Percentiles rank a stretch among this genome's conserved stretches.
These are phyloP conservation scores for Dione juno DNA, from an alignment of 2,888 invertebrate species.

Conservation along the genomic window DNA sequence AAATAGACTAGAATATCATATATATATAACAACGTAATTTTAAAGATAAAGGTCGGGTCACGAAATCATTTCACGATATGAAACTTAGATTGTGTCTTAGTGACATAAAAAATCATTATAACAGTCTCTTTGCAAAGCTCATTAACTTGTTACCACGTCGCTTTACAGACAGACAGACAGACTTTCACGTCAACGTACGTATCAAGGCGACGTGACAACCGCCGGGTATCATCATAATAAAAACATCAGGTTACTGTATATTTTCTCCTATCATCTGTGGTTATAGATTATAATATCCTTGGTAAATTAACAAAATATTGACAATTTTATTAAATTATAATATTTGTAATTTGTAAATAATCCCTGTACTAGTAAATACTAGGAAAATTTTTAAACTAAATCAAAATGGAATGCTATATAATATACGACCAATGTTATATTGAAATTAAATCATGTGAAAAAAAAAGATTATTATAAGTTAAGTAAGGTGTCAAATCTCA, in stretches of 20 bases:
- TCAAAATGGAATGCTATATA: too few species aligned
- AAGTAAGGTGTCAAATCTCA: too few species aligned
- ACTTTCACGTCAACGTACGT: conserved; percentile 72
- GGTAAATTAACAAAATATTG: neutral
- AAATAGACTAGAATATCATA: too few species aligned
- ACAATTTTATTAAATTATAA: neutral
- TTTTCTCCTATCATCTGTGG: conserved; percentile 21
- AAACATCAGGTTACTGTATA: conserved; percentile 27
- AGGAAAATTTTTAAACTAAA: too few species aligned
- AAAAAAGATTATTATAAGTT: too few species aligned
- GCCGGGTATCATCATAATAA: conserved; percentile 35
- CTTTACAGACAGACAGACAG: conserved; percentile 68
- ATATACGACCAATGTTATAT: too few species aligned
- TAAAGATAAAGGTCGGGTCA: neutral
- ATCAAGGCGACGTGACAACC: conserved; percentile 52
- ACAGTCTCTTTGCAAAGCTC: conserved; percentile 41
- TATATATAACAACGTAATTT: neutral
- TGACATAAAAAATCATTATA: conserved; percentile 41
- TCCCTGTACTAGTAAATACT: too few species aligned
- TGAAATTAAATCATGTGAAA: too few species aligned
- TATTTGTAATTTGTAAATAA: too few species aligned
- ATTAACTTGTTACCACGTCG: conserved; percentile 61
- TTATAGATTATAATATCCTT: neutral
- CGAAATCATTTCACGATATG: conserved; percentile 10
- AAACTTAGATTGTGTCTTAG: conserved; percentile 20